Base-by-base conservation (phyloP, 2,888 invertebrate species). In the Pachymerium ferrugineum region DNA sequence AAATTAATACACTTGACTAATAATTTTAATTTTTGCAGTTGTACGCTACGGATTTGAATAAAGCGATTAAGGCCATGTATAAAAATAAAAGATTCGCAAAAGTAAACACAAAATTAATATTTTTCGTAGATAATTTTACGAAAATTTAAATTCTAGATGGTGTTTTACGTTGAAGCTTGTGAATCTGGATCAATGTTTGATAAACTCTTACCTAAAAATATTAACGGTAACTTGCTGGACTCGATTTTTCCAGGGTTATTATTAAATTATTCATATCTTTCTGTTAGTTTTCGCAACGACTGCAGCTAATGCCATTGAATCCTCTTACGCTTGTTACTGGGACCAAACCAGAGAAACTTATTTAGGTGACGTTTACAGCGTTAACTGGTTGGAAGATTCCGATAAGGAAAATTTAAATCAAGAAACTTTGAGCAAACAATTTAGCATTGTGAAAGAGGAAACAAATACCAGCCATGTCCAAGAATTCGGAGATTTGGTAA, bases 121-220 rank as follows among this genome's bases (percentile, higher is more conserved):
- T 67, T 22, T 67, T 67, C 19, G 14, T 28, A 67, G 10, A 12
- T 5, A 12, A 16, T 67, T 19, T 28, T 28, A 19, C 14, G 4
- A 28, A 3, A 2, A 19, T 28, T 31, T 22, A n/a, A 35, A 12
- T 70, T 72, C 29, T 16, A 68, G 69, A 73, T 70, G 70, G 84
- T 87, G 29, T 80, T 88, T 75, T 88, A 88, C 79, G 79, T 88
- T 74, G 88, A 88, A 80, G 86, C 88, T 1, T 88, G 88, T 80
- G 86, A 87, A 77, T 85, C 86, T 35, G 88, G 88, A 19, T 87
- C 87, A 5, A 87, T 88, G 86, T 88, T 88, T 80, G 29, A 85
- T 42, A 80, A 82, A 30, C 78, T 86, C 12, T 80, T 87, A 30
- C 83, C 85, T 0, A 80, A 82, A 19, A 80, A 86, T 78, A 82